These are phyloP conservation scores for Sympetrum striolatum DNA, from an alignment of 2,888 invertebrate species.

Conservation along the genomic window DNA sequence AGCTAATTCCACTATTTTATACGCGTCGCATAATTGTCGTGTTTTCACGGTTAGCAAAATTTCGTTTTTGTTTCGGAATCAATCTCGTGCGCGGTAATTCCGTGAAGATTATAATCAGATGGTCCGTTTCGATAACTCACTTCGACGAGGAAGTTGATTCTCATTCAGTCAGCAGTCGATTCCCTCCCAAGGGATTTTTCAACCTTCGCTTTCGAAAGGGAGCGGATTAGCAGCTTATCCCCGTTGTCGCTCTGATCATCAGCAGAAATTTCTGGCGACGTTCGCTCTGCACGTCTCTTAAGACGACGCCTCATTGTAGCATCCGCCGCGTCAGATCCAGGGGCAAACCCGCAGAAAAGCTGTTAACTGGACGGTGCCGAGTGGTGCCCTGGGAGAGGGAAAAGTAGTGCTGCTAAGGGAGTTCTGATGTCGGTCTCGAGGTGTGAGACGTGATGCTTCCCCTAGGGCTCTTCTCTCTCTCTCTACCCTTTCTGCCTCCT, in stretches of 20 bases:
- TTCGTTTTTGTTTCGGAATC: no score
- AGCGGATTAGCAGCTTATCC: neutral
- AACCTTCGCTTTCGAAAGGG: no score
- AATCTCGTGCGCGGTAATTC: no score
- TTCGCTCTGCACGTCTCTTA: neutral
- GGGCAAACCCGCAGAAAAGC: neutral
- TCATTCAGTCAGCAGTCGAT: neutral
- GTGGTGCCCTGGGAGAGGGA: neutral
- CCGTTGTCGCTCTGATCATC: neutral
- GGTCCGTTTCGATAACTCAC: no score
- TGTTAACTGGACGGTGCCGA: slow-evolving; percentile 3
- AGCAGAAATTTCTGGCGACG: neutral
- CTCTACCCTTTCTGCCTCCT: neutral
- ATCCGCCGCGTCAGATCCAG: neutral
- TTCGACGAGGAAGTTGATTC: neutral
- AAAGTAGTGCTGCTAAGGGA: neutral
- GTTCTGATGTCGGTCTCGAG: neutral
- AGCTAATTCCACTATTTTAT: no score
- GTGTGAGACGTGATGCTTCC: neutral
- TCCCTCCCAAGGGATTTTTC: neutral
- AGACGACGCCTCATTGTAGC: neutral
- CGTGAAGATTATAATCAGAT: no score
- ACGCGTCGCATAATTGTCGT: no score
- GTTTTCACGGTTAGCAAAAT: no score
- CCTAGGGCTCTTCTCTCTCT: neutral